Evolutionary conservation across 2,888 invertebrate species (phyloP).

Genomic region (Dryobotodes eremita): DNA sequence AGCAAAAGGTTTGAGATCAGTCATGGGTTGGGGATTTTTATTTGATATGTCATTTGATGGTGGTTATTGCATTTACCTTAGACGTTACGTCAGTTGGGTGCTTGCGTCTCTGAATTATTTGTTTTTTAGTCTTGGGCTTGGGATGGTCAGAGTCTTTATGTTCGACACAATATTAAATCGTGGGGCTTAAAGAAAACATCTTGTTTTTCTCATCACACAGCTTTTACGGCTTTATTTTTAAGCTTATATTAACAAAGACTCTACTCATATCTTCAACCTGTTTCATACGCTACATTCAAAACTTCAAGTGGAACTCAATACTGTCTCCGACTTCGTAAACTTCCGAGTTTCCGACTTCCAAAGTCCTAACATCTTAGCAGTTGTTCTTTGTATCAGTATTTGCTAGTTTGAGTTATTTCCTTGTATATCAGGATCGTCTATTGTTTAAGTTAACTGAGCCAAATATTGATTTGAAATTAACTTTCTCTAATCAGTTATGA

Average conservation of each 20-base stretch:
- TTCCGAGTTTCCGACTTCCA: slow-evolving; percentile 15
- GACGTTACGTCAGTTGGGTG: slow-evolving; percentile 66
- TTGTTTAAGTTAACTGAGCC: slow-evolving; percentile 22
- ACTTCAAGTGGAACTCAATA: slow-evolving; percentile 19
- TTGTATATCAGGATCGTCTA: slow-evolving; percentile 3
- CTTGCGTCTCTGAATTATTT: slow-evolving; percentile 60
- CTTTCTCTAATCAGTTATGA: not conserved
- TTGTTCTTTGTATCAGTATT: slow-evolving; percentile 33
- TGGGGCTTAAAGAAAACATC: not conserved
- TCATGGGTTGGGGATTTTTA: slow-evolving; percentile 48
- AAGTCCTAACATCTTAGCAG: slow-evolving; percentile 27
- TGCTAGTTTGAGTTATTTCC: slow-evolving; percentile 27
- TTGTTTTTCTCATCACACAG: slow-evolving; percentile 3
- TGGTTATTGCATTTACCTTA: slow-evolving; percentile 73
- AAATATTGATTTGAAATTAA: slow-evolving; percentile 1
- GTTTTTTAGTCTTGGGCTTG: slow-evolving; percentile 42
- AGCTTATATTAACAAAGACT: too few species aligned
- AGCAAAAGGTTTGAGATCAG: slow-evolving; percentile 59
- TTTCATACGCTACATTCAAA: slow-evolving; percentile 12
- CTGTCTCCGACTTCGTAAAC: slow-evolving; percentile 14
- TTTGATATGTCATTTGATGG: slow-evolving; percentile 61
- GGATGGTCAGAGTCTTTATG: slow-evolving; percentile 46
- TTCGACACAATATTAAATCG: slow-evolving; percentile 21
- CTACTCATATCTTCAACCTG: not conserved
- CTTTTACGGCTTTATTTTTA: not conserved